These are phyloP conservation scores for Onchidella celtica DNA, from an alignment of 2,888 invertebrate species.

Conservation along the genomic window DNA sequence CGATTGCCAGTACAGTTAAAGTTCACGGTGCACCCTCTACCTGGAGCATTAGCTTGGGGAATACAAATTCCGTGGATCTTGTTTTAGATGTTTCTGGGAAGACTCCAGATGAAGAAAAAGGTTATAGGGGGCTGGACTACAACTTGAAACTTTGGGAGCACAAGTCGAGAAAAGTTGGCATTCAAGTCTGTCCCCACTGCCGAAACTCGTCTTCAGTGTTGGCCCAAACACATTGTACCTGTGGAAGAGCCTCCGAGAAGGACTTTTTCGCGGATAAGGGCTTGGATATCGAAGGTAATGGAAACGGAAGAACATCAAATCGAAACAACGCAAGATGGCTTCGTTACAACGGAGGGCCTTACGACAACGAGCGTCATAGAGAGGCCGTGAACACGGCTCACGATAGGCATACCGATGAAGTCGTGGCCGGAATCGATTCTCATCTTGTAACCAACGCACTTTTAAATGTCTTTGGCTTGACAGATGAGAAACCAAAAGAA, in stretches of 20 bases:
- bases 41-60: not conserved
- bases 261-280: not conserved
- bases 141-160: not conserved
- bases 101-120: not conserved
- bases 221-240: not conserved
- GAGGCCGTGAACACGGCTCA: not conserved
- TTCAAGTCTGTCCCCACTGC: not conserved
- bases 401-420: not conserved
- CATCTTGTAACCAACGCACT: not conserved
- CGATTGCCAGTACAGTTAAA: not conserved
- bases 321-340: not conserved
- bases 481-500: not conserved
- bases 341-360: not conserved
- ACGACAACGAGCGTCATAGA: not conserved
- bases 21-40: too few relatives aligned
- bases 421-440: not conserved
- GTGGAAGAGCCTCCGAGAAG: too few relatives aligned
- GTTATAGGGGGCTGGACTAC: not conserved
- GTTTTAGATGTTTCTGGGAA: slow-evolving; percentile 3
- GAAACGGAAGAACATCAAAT: not conserved
- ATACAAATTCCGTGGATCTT: not conserved
- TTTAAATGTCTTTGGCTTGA: not conserved
- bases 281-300: not conserved
- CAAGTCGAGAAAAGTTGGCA: not conserved
- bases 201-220: not conserved